Conservation (phyloP, 2,113 vertebrate species). For the Hyperoodon ampullatus region DNA sequence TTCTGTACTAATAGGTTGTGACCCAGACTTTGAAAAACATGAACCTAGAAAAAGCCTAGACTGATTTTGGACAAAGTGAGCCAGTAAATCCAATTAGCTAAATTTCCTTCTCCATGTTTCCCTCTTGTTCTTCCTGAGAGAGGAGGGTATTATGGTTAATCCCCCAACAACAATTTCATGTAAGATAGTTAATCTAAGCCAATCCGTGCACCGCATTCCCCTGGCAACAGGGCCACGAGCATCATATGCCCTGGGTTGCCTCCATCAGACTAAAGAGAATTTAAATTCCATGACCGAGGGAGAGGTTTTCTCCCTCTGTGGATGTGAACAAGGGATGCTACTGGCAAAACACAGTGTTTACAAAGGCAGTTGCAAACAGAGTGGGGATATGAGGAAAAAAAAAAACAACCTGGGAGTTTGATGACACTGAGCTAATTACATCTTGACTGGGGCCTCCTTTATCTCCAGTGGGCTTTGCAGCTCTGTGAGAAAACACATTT, state of each 20-base stretch:
- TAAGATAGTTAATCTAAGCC: slow-evolving; percentile 32
- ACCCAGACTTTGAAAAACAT: slow-evolving; percentile 15
- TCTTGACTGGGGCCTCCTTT: neutral
- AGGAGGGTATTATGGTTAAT: neutral
- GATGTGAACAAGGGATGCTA: neutral
- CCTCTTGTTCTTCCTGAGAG: neutral
- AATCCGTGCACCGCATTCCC: neutral
- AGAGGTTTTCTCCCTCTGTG: neutral
- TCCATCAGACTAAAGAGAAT: neutral
- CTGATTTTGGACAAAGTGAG: neutral
- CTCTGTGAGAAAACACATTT: neutral
- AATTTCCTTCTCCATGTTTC: neutral
- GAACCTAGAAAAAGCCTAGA: neutral
- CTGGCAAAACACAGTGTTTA: neutral
- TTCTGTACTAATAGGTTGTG: neutral
- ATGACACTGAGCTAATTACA: slow-evolving; percentile 43
- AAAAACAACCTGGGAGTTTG: neutral
- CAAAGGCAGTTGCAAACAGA: neutral
- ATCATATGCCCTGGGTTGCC: neutral
- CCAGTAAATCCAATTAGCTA: slow-evolving; percentile 20
- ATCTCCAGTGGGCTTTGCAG: neutral
- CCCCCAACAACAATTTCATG: slow-evolving; percentile 13
- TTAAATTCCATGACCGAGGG: neutral
- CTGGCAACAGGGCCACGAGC: neutral
- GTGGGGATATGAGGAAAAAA: neutral